phyloP scores from a whole-genome alignment of 1,140 invertebrate species.

The Cherax quadricarinatus region DNA sequence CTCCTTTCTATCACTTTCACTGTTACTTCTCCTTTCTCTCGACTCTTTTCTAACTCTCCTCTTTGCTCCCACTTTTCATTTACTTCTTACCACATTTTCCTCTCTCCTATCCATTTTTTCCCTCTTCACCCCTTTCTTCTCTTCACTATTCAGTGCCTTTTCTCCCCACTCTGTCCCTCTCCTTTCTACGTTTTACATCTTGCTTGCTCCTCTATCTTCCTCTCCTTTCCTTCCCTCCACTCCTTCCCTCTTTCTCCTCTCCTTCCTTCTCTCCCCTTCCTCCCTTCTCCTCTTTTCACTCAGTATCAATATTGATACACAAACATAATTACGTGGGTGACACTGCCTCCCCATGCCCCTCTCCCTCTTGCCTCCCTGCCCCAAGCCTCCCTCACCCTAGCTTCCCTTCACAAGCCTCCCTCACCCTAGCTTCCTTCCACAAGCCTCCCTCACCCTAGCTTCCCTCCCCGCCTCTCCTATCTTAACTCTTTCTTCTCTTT shows the following conservation, averaged over 20 bases:
- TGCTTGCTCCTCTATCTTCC: neutral
- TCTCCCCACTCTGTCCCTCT: too few species aligned
- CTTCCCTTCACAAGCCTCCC: neutral
- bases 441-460: neutral
- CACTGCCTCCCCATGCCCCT: neutral
- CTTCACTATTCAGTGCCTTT: too few species aligned
- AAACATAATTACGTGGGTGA: constrained; percentile 17
- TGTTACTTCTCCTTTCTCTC: too few species aligned
- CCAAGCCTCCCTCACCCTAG: neutral
- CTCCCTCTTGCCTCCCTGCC: neutral
- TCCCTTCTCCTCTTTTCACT: too few species aligned
- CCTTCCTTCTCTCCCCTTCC: neutral
- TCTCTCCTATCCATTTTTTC: too few species aligned
- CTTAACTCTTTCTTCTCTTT: neutral
- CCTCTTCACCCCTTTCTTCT: too few species aligned
- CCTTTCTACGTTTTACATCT: too few species aligned
- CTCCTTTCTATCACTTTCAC: too few species aligned
- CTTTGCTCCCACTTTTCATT: too few species aligned
- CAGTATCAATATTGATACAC: constrained; percentile 32
- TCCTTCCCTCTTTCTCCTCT: neutral
- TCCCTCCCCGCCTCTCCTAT: neutral
- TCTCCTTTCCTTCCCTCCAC: neutral
- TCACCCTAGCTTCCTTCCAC: neutral
- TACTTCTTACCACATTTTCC: too few species aligned
- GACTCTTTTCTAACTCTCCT: too few species aligned